Evolutionary conservation across 2,113 vertebrate genomes (phyloP).

Genomic region (Prinia subflava): DNA sequence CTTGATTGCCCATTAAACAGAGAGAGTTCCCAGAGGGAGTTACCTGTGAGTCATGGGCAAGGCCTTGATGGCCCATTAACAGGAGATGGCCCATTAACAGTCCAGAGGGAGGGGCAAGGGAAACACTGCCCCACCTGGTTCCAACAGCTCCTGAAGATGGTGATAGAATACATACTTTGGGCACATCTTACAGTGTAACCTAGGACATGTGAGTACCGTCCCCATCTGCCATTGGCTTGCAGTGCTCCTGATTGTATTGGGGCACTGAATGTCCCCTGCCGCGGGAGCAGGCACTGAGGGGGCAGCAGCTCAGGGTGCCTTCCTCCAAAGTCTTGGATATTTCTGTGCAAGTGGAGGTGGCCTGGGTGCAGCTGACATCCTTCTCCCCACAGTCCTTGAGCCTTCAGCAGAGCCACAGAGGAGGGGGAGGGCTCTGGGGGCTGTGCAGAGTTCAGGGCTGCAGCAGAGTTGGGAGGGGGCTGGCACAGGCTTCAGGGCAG

Average conservation of each 20-base stretch:
- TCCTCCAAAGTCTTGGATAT: background rate
- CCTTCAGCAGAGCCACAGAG: background rate
- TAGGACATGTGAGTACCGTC: too few relatives aligned
- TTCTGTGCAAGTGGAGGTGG: background rate
- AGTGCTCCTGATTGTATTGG: accelerated
- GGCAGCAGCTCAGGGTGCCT: too few relatives aligned
- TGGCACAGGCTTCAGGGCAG: background rate
- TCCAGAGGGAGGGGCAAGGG: too few relatives aligned
- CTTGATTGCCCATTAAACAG: too few relatives aligned
- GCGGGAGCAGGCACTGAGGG: accelerated
- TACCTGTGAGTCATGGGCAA: too few relatives aligned
- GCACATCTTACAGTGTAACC: too few relatives aligned
- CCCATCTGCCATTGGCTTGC: accelerated
- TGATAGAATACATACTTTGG: too few relatives aligned
- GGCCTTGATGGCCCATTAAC: too few relatives aligned
- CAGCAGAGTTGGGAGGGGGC: background rate
- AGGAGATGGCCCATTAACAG: too few relatives aligned
- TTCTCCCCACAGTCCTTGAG: background rate
- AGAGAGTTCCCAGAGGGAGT: too few relatives aligned
- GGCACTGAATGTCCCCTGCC: background rate
- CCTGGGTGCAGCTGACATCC: background rate
- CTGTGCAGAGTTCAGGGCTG: background rate
- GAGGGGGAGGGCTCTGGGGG: background rate
- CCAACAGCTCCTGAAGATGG: too few relatives aligned
- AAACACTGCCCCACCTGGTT: too few relatives aligned